Percentiles rank a stretch among this genome's conserved stretches.
These are phyloP conservation scores for Erebia ligea DNA, from an alignment of 2,888 invertebrate genomes.

Conservation along the genomic window DNA sequence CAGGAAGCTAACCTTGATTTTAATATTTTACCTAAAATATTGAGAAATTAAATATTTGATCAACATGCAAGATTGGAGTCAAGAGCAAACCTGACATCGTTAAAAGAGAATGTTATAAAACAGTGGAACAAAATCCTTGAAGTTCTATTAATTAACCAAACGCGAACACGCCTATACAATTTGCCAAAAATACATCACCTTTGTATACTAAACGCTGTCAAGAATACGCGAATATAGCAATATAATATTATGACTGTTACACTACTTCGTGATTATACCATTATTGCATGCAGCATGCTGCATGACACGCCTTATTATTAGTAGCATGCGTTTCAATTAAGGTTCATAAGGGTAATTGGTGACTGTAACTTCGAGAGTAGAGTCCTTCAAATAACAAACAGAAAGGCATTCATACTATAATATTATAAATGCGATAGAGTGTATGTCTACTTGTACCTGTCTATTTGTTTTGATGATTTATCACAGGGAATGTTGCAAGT, in stretches of 20 bases:
- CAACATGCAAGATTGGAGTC: not conserved
- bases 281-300: too few species aligned
- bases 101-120: not conserved
- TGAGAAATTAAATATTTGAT: not conserved
- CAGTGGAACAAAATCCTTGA: slow-evolving; percentile 15
- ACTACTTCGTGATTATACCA: slow-evolving; percentile 29
- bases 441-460: too few species aligned
- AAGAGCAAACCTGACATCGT: not conserved
- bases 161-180: not conserved
- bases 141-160: not conserved
- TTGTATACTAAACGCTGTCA: slow-evolving; percentile 10
- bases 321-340: slow-evolving; percentile 76
- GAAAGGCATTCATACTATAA: not conserved
- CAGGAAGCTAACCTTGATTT: not conserved
- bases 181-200: slow-evolving; percentile 23
- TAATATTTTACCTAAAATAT: not conserved
- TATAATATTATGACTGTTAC: slow-evolving; percentile 22
- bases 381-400: slow-evolving; percentile 32
- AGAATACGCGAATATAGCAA: slow-evolving; percentile 19
- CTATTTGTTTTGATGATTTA: too few species aligned
- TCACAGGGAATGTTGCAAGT: too few species aligned
- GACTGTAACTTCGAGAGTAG: slow-evolving; percentile 44
- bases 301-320: slow-evolving; percentile 45
- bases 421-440: not conserved
- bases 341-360: slow-evolving; percentile 72